A percentile compares a stretch with the other conserved stretches of the same genome.
Evolutionary conservation across 1,140 invertebrate genomes (phyloP).

Genomic region (Ceratoteleas bidentatus): DNA sequence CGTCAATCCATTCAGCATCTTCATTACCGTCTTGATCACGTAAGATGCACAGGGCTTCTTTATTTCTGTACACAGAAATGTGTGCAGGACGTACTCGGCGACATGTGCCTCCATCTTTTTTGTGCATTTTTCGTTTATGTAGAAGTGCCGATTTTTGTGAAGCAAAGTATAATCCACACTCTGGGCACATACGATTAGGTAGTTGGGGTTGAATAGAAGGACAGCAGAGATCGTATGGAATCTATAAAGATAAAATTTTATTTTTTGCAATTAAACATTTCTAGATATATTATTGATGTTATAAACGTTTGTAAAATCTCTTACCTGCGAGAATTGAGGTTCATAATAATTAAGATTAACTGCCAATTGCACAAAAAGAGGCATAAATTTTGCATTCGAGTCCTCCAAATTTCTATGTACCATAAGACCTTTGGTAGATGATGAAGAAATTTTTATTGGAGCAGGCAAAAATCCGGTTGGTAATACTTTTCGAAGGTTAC

Average conservation of each 20-base stretch:
- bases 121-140: constrained; percentile 13
- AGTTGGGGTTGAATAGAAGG: constrained; percentile 5
- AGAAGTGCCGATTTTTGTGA: not conserved
- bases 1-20: constrained; percentile 16
- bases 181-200: not conserved
- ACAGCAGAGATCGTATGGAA: constrained; percentile 3
- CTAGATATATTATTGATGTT: too few relatives aligned
- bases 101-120: not conserved
- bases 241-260: not conserved
- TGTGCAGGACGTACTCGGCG: not conserved
- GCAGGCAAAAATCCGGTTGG: constrained; percentile 17
- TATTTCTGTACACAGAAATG: not conserved
- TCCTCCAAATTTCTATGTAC: constrained; percentile 1
- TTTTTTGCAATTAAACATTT: too few relatives aligned
- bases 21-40: constrained; percentile 8
- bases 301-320: too few relatives aligned
- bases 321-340: not conserved
- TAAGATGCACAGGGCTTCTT: constrained; percentile 8
- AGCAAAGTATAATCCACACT: constrained; percentile 8
- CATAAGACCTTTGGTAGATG: not conserved
- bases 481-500: constrained; percentile 5
- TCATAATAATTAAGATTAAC: constrained; percentile 1
- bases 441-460: constrained; percentile 18
- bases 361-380: constrained; percentile 4
- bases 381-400: constrained; percentile 2